These are phyloP conservation scores for Araneus ventricosus DNA, from an alignment of 1,140 invertebrate species.

Conservation along the genomic window DNA sequence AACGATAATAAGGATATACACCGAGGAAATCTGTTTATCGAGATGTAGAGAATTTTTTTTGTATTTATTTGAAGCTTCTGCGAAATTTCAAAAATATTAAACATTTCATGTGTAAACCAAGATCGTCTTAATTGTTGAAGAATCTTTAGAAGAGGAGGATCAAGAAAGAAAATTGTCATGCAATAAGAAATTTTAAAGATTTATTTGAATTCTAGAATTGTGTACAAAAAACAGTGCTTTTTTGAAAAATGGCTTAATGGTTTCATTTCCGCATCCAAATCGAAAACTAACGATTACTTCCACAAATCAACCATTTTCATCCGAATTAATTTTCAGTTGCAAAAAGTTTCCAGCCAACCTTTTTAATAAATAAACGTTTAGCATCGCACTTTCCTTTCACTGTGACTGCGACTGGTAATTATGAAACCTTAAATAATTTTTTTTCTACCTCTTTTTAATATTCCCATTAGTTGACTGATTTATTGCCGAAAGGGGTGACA, in stretches of 20 bases:
- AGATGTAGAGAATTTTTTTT: fast-evolving
- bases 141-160: too few relatives aligned
- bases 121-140: too few relatives aligned
- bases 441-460: constrained; percentile 57
- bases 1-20: too few relatives aligned
- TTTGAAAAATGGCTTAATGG: too few relatives aligned
- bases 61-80: too few relatives aligned
- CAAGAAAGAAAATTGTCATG: too few relatives aligned
- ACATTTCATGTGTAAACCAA: too few relatives aligned
- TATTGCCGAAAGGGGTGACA: constrained; percentile 21
- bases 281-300: neutral
- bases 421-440: constrained; percentile 59
- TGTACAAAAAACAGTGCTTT: too few relatives aligned
- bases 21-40: too few relatives aligned
- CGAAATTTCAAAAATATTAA: too few relatives aligned
- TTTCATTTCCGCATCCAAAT: neutral
- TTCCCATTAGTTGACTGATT: constrained; percentile 53
- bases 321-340: neutral
- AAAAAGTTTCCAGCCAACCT: neutral
- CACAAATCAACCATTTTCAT: neutral
- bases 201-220: too few relatives aligned
- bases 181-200: too few relatives aligned
- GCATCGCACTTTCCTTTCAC: neutral
- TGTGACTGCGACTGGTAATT: constrained; percentile 40
- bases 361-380: constrained; percentile 31